phyloP scores from a whole-genome alignment of 2,797 vertebrate genomes.

The Phoxinus dragarum region DNA sequence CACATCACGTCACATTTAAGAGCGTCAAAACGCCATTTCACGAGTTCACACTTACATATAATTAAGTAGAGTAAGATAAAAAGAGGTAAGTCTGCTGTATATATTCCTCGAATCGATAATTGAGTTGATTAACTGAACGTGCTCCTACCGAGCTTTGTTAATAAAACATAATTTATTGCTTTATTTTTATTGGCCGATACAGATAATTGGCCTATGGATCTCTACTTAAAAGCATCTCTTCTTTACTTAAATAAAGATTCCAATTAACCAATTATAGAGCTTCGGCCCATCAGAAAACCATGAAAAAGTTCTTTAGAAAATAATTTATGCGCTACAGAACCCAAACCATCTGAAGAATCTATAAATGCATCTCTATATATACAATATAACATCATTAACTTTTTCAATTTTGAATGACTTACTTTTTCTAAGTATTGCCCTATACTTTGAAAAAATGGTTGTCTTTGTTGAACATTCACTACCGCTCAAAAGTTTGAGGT shows the following conservation, averaged over 20 bases:
- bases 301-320: not conserved
- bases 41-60: too few species aligned
- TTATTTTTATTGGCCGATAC: too few species aligned
- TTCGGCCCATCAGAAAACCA: not conserved
- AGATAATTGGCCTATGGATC: too few species aligned
- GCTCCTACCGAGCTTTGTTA: too few species aligned
- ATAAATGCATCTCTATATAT: not conserved
- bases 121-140: too few species aligned
- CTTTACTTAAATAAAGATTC: not conserved
- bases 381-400: not conserved
- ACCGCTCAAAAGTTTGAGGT: not conserved
- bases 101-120: too few species aligned
- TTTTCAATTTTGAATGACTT: not conserved
- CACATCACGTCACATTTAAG: too few species aligned
- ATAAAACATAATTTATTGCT: too few species aligned
- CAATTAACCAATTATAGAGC: not conserved
- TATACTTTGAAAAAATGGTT: not conserved
- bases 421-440: not conserved
- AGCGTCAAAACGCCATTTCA: too few species aligned
- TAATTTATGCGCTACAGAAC: not conserved
- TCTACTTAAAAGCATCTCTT: not conserved
- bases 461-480: not conserved
- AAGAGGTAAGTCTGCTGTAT: too few species aligned
- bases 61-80: too few species aligned
- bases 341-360: not conserved